Evolutionary conservation across 2,113 vertebrate species (phyloP), one percentile per base, ranked within the genome.

Genomic region (Sphaerodactylus townsendi): DNA sequence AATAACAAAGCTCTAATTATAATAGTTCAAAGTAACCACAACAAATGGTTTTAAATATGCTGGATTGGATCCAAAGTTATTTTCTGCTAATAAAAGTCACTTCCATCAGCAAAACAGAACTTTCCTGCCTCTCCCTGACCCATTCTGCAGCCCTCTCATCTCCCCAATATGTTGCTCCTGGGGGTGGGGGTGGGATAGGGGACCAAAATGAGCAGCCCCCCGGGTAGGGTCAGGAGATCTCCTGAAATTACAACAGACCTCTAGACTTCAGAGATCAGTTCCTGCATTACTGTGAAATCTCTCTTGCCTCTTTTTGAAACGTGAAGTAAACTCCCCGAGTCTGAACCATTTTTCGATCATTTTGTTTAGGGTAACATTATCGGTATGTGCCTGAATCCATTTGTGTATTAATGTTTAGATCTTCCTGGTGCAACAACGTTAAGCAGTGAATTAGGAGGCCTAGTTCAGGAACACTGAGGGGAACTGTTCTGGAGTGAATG

Each of bases 391-490:
- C 86, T 0, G 0, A 91, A 81, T 81, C 79, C 11, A 0, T 86
- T 92, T 90, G 85, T 23, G 86, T 88, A 88, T 82, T n/a, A 37
- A 69, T 66, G 19, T 78, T 88, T 88, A 1, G 0, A 48, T 70
- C 88, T 82, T 86, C 89, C 77, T 89, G 74, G 8, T 78, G 30
- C 73, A 75, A 71, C 68, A 77, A 78, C 14, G 62, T n/a, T 78
- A 10, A 3, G 88, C 66, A 46, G 62, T 44, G 41, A 0, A 0
- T 90, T 86, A 80, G 73, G 85, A 86, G 75, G 86, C 28, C 85
- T 91, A 87, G 11, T 92, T 87, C 87, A 93, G 89, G 76, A 93
- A 91, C 83, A 90, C 70, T 79, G 86, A 90, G 77, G n/a, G 79
- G 86, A 93, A 90, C 91, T 89, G 85, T 82, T 88, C 69, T 46